Evolutionary conservation across 1,140 invertebrate genomes (phyloP).

Genomic region (Anagrus nilaparvatae): DNA sequence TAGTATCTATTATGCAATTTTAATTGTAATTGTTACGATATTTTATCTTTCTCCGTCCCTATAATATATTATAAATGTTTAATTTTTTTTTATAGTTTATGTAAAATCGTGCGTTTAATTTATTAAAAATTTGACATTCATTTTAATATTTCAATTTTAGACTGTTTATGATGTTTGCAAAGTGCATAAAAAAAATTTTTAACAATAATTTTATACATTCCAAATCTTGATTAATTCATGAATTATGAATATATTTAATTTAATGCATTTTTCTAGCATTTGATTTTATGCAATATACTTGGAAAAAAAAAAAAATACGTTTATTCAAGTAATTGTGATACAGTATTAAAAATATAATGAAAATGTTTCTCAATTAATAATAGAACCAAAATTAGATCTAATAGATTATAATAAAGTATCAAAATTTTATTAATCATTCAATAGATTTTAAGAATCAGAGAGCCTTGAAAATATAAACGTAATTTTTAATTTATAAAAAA

Average conservation of each 20-base stretch:
- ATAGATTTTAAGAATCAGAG: too few species aligned
- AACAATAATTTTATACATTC: too few species aligned
- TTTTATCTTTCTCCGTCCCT: neutral
- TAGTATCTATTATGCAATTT: neutral
- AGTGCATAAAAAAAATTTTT: too few species aligned
- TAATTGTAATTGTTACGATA: neutral
- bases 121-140: too few species aligned
- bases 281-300: too few species aligned
- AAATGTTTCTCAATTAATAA: constrained; percentile 8
- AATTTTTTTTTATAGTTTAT: neutral
- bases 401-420: constrained; percentile 15
- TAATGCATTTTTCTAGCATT: too few species aligned
- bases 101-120: too few species aligned
- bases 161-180: too few species aligned
- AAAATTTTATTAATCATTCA: constrained; percentile 24
- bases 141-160: too few species aligned
- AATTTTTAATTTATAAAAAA: constrained; percentile 17
- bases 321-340: neutral
- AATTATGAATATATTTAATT: too few species aligned
- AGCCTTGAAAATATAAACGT: too few species aligned
- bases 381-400: neutral
- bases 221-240: too few species aligned
- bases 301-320: neutral
- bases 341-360: neutral
- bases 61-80: neutral